Conservation (phyloP, 2,797 vertebrate genomes). For the Esox masquinongy region DNA sequence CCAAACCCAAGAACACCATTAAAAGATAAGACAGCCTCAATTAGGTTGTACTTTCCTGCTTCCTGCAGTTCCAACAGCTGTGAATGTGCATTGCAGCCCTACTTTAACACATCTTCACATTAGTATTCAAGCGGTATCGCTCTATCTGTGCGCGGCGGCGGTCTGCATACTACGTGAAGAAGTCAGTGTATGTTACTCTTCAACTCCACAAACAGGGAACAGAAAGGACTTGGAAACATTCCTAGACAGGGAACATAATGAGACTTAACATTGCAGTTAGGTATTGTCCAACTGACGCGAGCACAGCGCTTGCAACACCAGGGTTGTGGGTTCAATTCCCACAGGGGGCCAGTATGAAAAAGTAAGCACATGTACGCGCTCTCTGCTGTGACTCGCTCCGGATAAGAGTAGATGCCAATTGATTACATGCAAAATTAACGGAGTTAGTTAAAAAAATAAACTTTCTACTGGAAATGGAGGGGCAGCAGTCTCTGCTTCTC, state of each 20-base stretch:
- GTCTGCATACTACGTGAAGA: constrained; percentile 50
- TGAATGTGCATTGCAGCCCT: constrained; percentile 40
- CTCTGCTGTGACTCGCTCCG: too few species aligned
- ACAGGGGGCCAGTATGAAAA: too few species aligned
- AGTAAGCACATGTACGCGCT: too few species aligned
- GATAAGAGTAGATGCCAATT: too few species aligned
- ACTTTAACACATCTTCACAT: constrained; percentile 53
- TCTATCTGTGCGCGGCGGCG: constrained; percentile 42
- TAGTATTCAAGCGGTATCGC: constrained; percentile 56
- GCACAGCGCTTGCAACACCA: background rate
- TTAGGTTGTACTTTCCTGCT: constrained; percentile 64
- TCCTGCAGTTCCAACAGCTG: constrained; percentile 42
- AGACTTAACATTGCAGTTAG: constrained; percentile 62
- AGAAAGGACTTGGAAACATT: constrained; percentile 29
- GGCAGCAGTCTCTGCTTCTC: constrained; percentile 29
- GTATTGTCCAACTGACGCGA: constrained; percentile 15
- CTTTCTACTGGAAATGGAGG: constrained; percentile 19
- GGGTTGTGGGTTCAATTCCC: too few species aligned
- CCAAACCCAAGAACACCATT: constrained; percentile 59
- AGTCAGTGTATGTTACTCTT: constrained; percentile 34
- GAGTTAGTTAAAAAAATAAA: too few species aligned
- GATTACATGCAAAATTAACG: too few species aligned
- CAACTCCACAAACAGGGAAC: constrained; percentile 39
- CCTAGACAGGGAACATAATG: constrained; percentile 43
- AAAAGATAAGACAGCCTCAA: constrained; percentile 77